Conservation (phyloP, 2,888 invertebrate genomes). For the Trisateles emortualis region DNA sequence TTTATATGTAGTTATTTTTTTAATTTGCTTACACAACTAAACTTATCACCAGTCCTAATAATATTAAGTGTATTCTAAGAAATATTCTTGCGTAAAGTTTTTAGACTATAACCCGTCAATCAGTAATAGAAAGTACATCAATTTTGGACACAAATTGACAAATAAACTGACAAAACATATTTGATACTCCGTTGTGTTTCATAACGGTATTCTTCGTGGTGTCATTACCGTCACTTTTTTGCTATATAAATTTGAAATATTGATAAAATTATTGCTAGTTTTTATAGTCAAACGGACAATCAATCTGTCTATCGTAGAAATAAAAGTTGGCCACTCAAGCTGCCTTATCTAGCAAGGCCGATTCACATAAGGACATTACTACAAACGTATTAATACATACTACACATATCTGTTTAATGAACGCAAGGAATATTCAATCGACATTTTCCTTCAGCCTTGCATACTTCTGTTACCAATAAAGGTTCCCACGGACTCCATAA, state of each 20-base stretch:
- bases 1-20: no score
- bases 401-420: conserved; percentile 5
- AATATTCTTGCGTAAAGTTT: neutral
- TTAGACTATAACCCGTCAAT: conserved; percentile 1
- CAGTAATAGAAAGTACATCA: conserved; percentile 6
- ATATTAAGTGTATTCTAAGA: neutral
- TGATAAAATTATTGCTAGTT: neutral
- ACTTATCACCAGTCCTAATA: no score
- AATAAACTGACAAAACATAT: neutral
- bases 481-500: conserved; percentile 59
- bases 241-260: neutral
- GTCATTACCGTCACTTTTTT: neutral
- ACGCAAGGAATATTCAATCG: conserved; percentile 20
- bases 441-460: conserved; percentile 23
- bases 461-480: conserved; percentile 41
- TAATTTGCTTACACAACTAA: no score
- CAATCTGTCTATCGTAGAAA: conserved; percentile 1
- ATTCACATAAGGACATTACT: conserved; percentile 16
- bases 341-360: conserved; percentile 17
- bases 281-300: neutral
- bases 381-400: neutral
- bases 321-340: conserved; percentile 3
- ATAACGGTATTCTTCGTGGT: conserved; percentile 1
- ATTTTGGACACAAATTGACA: neutral
- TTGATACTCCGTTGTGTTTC: neutral